phyloP scores from a whole-genome alignment of 1,140 invertebrate species.

The Gonatopus flavifemur region DNA sequence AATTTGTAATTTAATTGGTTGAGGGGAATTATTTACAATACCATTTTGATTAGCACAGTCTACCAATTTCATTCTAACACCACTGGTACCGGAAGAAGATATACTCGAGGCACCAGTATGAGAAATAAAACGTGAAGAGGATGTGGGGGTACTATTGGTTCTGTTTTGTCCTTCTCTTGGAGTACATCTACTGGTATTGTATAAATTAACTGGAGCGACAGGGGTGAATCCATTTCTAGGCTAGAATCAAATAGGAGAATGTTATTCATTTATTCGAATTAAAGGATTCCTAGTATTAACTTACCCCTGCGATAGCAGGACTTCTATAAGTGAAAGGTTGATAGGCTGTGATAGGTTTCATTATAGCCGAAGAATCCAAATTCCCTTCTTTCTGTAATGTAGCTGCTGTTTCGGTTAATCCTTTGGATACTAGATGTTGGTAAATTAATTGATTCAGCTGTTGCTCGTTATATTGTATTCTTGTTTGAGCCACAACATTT shows the following conservation, averaged over 20 bases:
- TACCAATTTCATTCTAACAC: slow-evolving; percentile 44
- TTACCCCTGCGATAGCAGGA: slow-evolving; percentile 48
- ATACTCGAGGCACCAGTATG: slow-evolving; percentile 32
- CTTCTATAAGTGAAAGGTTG: slow-evolving; percentile 64
- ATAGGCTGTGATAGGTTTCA: slow-evolving; percentile 57
- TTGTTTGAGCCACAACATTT: slow-evolving; percentile 93
- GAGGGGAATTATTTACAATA: slow-evolving; percentile 28
- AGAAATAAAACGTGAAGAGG: slow-evolving; percentile 46
- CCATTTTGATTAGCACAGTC: slow-evolving; percentile 44
- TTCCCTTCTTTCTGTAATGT: slow-evolving; percentile 77
- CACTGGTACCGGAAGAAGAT: slow-evolving; percentile 32
- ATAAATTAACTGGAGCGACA: slow-evolving; percentile 51
- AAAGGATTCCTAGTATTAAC: slow-evolving; percentile 11
- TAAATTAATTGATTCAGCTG: slow-evolving; percentile 91
- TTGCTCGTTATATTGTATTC: slow-evolving; percentile 90
- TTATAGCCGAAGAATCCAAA: slow-evolving; percentile 50
- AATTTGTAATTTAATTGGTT: slow-evolving; percentile 54
- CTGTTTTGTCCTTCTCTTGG: slow-evolving; percentile 36
- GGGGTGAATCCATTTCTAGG: slow-evolving; percentile 48
- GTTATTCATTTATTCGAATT: not conserved
- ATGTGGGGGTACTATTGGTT: slow-evolving; percentile 41
- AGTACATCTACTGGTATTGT: slow-evolving; percentile 42
- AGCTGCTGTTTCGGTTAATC: slow-evolving; percentile 71
- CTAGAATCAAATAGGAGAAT: slow-evolving; percentile 20
- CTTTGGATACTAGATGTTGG: slow-evolving; percentile 81